phyloP scores from a whole-genome alignment of 1,140 invertebrate genomes.

The Mercenaria mercenaria region DNA sequence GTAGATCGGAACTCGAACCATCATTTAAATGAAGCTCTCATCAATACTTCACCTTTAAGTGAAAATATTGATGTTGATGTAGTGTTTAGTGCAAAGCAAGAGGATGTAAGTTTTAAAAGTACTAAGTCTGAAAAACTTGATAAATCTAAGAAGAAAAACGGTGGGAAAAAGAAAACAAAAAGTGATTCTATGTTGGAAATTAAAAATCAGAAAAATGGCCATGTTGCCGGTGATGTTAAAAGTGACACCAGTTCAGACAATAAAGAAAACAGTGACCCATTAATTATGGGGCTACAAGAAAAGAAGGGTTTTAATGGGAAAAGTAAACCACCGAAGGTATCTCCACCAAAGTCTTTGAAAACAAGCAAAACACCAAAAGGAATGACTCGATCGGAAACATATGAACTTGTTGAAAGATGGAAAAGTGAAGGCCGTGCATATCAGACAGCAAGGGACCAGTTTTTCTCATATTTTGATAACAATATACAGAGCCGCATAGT shows the following conservation, averaged over 20 bases:
- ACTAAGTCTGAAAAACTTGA: conserved; percentile 33
- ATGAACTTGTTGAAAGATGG: conserved; percentile 60
- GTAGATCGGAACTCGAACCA: conserved; percentile 25
- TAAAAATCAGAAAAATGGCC: conserved; percentile 63
- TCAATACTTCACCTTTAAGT: not conserved
- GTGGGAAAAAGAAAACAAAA: conserved; percentile 29
- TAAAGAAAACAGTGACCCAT: conserved; percentile 62
- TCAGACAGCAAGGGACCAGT: conserved; percentile 51
- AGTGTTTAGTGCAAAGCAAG: not conserved
- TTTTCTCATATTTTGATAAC: conserved; percentile 54
- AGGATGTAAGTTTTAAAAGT: conserved; percentile 48
- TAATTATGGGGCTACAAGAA: conserved; percentile 22
- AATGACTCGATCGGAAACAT: conserved; percentile 55
- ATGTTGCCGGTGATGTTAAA: not conserved
- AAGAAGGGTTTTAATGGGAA: conserved; percentile 4
- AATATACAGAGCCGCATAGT: conserved; percentile 45
- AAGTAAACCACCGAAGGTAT: not conserved
- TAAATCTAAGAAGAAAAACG: conserved; percentile 42
- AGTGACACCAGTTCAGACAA: not conserved
- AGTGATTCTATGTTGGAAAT: conserved; percentile 49
- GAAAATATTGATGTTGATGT: conserved; percentile 16
- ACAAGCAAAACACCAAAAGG: conserved; percentile 30
- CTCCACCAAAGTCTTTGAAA: conserved; percentile 53
- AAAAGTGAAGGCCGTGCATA: conserved; percentile 59
- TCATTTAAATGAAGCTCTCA: conserved; percentile 38